Percentiles rank a stretch among this genome's conserved stretches.
Conservation (phyloP, 1,140 invertebrate genomes). For the Sitophilus oryzae region DNA sequence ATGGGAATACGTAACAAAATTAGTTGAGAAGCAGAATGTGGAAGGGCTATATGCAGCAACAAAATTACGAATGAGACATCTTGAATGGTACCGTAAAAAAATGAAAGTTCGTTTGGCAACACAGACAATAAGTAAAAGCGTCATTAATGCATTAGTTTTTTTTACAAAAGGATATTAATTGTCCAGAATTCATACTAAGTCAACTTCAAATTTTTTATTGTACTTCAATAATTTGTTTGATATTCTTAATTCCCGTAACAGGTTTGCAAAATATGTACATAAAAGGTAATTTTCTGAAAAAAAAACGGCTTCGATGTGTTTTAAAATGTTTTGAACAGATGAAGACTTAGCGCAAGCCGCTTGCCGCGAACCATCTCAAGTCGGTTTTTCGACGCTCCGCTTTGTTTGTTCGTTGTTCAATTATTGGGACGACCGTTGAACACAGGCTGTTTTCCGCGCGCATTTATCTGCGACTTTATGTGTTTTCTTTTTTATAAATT, state of each 20-base stretch:
- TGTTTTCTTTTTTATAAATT: too few species aligned
- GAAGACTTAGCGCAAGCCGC: too few species aligned
- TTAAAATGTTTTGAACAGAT: too few species aligned
- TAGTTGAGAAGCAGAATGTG: slow-evolving; percentile 19
- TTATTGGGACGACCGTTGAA: too few species aligned
- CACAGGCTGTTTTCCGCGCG: too few species aligned
- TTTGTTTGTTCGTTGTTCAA: too few species aligned
- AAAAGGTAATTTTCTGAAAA: too few species aligned
- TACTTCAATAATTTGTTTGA: slow-evolving; percentile 34
- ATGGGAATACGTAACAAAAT: slow-evolving; percentile 10
- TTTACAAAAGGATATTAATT: slow-evolving; percentile 11
- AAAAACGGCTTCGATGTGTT: too few species aligned
- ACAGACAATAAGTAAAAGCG: slow-evolving; percentile 30
- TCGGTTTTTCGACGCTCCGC: too few species aligned
- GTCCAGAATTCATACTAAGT: slow-evolving; percentile 25
- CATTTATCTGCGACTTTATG: too few species aligned
- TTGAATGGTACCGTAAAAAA: slow-evolving; percentile 30
- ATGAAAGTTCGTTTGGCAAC: slow-evolving; percentile 35
- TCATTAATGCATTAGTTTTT: slow-evolving; percentile 27
- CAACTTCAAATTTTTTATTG: slow-evolving; percentile 28
- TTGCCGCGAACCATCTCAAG: too few species aligned
- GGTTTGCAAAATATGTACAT: too few species aligned
- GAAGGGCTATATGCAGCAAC: slow-evolving; percentile 27
- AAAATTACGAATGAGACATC: slow-evolving; percentile 29
- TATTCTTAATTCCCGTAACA: slow-evolving; percentile 34